Evolutionary conservation across 2,888 invertebrate genomes (phyloP).

Genomic region (Bombylius major): DNA sequence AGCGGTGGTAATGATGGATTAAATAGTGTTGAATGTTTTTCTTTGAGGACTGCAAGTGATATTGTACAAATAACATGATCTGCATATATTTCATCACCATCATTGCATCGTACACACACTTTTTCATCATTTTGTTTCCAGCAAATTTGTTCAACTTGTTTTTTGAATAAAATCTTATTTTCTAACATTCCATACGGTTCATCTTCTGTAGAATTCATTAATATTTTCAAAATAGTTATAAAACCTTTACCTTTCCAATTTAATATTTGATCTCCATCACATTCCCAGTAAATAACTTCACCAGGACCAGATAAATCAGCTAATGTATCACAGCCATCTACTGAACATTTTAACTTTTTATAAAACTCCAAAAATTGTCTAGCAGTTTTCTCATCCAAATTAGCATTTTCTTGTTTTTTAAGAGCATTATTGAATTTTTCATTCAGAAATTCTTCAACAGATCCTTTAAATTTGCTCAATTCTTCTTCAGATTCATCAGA

Average conservation of each 20-base stretch:
- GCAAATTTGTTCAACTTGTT: constrained; percentile 22
- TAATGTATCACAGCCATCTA: constrained; percentile 52
- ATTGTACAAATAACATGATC: constrained; percentile 49
- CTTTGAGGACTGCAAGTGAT: constrained; percentile 49
- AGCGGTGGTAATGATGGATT: constrained; percentile 38
- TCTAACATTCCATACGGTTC: constrained; percentile 25
- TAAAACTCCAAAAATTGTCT: constrained; percentile 47
- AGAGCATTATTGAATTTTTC: constrained; percentile 18
- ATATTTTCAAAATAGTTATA: constrained; percentile 49
- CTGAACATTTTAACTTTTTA: constrained; percentile 37
- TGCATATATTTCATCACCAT: constrained; percentile 38
- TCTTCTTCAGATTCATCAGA: neutral
- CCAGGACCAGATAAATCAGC: constrained; percentile 53
- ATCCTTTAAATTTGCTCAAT: constrained; percentile 25
- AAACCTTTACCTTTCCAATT: constrained; percentile 67
- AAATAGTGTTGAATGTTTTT: constrained; percentile 35
- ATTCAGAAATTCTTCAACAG: constrained; percentile 27
- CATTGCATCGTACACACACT: constrained; percentile 25
- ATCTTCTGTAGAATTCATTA: constrained; percentile 36
- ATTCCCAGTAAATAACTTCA: constrained; percentile 48
- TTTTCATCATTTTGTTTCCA: constrained; percentile 24
- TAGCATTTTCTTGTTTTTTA: constrained; percentile 21
- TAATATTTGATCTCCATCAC: constrained; percentile 55
- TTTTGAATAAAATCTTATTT: constrained; percentile 26
- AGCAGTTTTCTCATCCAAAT: constrained; percentile 34